Percentiles rank a stretch among this genome's conserved stretches.
These are phyloP conservation scores for Pyrrhosoma nymphula DNA, from an alignment of 2,888 invertebrate species.

Conservation along the genomic window DNA sequence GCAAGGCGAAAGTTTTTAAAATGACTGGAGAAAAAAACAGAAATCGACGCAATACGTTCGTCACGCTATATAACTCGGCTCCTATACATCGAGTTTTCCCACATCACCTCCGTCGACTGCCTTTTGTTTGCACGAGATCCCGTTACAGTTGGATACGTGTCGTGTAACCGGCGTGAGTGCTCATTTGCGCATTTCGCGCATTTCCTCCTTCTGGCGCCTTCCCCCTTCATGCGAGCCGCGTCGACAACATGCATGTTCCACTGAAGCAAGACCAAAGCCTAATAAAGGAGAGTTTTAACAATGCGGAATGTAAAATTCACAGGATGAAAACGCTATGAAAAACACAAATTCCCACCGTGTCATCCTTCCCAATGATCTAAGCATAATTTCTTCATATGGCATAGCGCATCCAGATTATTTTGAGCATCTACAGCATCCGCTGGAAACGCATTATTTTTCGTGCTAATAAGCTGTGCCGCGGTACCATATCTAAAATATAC, in stretches of 20 bases:
- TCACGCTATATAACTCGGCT: too few relatives aligned
- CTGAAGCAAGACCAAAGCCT: background rate
- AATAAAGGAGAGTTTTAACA: background rate
- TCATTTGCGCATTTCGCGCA: background rate
- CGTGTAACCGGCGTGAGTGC: background rate
- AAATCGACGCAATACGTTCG: background rate
- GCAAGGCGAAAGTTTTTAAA: background rate
- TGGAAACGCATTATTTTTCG: too few relatives aligned
- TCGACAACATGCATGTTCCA: background rate
- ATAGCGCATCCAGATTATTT: too few relatives aligned
- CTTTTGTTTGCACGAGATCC: background rate
- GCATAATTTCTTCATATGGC: too few relatives aligned
- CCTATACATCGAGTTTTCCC: background rate
- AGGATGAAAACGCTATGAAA: background rate
- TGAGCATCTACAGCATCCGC: too few relatives aligned
- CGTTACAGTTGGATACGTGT: background rate
- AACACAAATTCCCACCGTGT: background rate
- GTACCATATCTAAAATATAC: too few relatives aligned
- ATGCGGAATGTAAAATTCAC: too few relatives aligned
- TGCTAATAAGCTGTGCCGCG: too few relatives aligned
- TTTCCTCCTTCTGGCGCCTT: background rate
- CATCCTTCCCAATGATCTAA: too few relatives aligned
- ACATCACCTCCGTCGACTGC: background rate
- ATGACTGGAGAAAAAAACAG: background rate
- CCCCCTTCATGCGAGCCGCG: background rate